A percentile compares a stretch with the other conserved stretches of the same genome.
These are phyloP conservation scores for Mycalesis mineus DNA, from an alignment of 2,888 invertebrate genomes.

Conservation along the genomic window DNA sequence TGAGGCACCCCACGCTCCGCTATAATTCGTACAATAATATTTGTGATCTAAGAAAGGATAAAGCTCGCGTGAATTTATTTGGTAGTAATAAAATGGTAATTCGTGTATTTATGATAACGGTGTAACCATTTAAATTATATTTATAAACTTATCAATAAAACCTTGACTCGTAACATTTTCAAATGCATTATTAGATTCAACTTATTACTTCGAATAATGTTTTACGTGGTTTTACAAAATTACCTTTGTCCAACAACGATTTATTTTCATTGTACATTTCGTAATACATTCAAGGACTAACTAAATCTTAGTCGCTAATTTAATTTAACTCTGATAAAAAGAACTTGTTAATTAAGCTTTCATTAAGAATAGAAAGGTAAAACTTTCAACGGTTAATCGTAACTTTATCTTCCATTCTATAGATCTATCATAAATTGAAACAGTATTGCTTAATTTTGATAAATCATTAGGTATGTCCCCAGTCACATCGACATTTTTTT, in stretches of 20 bases:
- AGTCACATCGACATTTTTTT: too few species aligned
- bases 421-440: too few species aligned
- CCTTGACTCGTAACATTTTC: slow-evolving; percentile 10
- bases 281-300: neutral
- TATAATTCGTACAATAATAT: slow-evolving; percentile 71
- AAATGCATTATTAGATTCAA: neutral
- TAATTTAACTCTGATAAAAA: neutral
- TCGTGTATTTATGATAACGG: slow-evolving; percentile 22
- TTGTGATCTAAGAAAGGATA: slow-evolving; percentile 60
- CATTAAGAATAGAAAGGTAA: too few species aligned
- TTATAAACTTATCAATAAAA: slow-evolving; percentile 6
- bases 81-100: slow-evolving; percentile 36
- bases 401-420: too few species aligned
- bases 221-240: neutral
- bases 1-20: slow-evolving; percentile 65
- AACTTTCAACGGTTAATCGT: too few species aligned
- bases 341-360: neutral
- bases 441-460: too few species aligned
- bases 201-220: too few species aligned
- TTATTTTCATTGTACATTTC: neutral
- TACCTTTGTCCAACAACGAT: neutral
- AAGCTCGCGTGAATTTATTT: slow-evolving; percentile 57
- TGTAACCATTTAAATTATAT: slow-evolving; percentile 7
- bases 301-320: neutral
- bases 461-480: too few species aligned